These are phyloP conservation scores for Melanotaenia boesemani DNA, from an alignment of 2,797 vertebrate genomes.

Conservation along the genomic window DNA sequence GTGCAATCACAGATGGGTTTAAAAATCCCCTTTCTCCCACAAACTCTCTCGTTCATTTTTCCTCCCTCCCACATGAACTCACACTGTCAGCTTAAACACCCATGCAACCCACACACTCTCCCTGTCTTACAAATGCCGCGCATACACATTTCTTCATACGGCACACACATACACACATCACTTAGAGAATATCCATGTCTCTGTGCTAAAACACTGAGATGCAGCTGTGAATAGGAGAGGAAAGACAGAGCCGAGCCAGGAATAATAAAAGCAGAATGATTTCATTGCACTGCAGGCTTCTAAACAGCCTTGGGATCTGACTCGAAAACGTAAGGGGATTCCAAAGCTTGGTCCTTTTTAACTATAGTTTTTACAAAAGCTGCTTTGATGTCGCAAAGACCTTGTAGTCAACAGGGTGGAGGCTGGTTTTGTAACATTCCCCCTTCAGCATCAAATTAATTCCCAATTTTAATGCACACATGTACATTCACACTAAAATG, in stretches of 20 bases:
- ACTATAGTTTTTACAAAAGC: slow-evolving; percentile 49
- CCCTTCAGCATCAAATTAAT: slow-evolving; percentile 20
- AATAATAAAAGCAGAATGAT: slow-evolving; percentile 73
- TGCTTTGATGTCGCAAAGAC: slow-evolving; percentile 60
- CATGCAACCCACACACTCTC: slow-evolving; percentile 47
- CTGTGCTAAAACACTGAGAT: slow-evolving; percentile 65
- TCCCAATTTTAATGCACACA: slow-evolving; percentile 13
- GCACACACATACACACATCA: slow-evolving; percentile 9
- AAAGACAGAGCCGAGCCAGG: slow-evolving; percentile 71
- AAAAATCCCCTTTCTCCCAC: slow-evolving; percentile 53
- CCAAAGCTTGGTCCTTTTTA: slow-evolving; percentile 46
- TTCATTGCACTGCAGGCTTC: slow-evolving; percentile 67
- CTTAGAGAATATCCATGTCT: slow-evolving; percentile 71
- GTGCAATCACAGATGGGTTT: slow-evolving; percentile 59
- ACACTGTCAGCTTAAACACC: slow-evolving; percentile 44
- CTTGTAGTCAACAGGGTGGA: slow-evolving; percentile 35
- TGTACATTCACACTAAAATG: slow-evolving; percentile 26
- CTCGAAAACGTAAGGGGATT: slow-evolving; percentile 61
- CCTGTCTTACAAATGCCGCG: slow-evolving; percentile 38
- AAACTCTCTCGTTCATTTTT: slow-evolving; percentile 39
- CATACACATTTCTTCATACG: slow-evolving; percentile 43
- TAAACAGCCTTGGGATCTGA: slow-evolving; percentile 63
- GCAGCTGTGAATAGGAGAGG: slow-evolving; percentile 74
- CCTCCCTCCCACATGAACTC: slow-evolving; percentile 37
- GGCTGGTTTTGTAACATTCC: slow-evolving; percentile 30